Conservation (phyloP, 2,888 invertebrate genomes). For the Drosophila dives region DNA sequence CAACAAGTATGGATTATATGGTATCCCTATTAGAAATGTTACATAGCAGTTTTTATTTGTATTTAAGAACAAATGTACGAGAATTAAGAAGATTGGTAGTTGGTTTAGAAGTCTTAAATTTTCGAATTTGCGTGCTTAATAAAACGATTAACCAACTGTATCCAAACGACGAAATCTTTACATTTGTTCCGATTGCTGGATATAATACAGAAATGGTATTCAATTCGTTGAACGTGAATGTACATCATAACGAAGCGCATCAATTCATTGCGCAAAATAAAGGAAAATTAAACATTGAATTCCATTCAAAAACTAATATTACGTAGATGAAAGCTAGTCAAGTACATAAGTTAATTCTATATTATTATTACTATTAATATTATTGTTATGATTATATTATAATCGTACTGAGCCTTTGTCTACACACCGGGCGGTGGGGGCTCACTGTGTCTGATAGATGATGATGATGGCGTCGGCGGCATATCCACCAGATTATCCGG, state of each 20-base stretch:
- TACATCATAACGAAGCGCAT: conserved; percentile 52
- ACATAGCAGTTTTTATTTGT: conserved; percentile 55
- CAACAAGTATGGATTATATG: conserved; percentile 27
- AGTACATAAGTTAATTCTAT: conserved; percentile 43
- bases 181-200: conserved; percentile 45
- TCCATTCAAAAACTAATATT: conserved; percentile 58
- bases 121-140: conserved; percentile 40
- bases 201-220: conserved; percentile 72
- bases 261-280: conserved; percentile 27
- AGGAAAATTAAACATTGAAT: conserved; percentile 49
- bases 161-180: conserved; percentile 36
- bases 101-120: conserved; percentile 34
- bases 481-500: conserved; percentile 82
- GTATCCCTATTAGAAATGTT: conserved; percentile 61
- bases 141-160: conserved; percentile 43
- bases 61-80: conserved; percentile 65
- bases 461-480: conserved; percentile 19
- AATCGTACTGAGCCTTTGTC: conserved; percentile 36
- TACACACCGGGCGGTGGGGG: conserved; percentile 80
- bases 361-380: conserved; percentile 13
- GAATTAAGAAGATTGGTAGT: conserved; percentile 50
- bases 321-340: conserved; percentile 49
- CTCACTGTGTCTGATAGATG: conserved; percentile 52
- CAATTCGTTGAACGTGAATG: conserved; percentile 58
- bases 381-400: conserved; percentile 24